Evolutionary conservation across 1,140 invertebrate species (phyloP), one percentile per base, ranked within the genome.

Genomic region (Drosophila rhopaloa): DNA sequence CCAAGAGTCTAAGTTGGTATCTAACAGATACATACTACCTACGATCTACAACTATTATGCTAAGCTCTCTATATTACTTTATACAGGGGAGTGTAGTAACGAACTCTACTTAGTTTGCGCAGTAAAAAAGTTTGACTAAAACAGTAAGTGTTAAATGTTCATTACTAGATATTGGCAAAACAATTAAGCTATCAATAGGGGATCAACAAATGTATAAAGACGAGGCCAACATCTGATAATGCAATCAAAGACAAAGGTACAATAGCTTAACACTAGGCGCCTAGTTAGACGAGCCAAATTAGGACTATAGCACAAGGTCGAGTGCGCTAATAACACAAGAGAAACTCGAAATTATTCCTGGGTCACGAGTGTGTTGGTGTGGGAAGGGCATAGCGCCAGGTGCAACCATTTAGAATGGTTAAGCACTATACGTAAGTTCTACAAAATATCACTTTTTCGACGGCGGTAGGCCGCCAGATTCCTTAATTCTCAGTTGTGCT

Each of bases 401-500:
- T 62, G 60, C 38, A 81, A 86, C 83, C 83, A 86, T 86, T 85
- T 85, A 56, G 37, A 85, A 88, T 88, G 75, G 70, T 76, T 37
- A 47, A 58, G 58, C 58, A 41, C 51, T 48, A 48, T 63, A 51
- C 37, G 40, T 58, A 65, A 57, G 70, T 53, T 60, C 74, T 74
- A 75, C 50, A 65, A 76, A 76, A 76, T 76, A 76, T 76, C 73
- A 76, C 73, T 76, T 76, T 66, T 76, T 66, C 37, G 62, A 68
- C 50, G 61, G 50, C 57, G 67, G 57, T 62, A 68, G 11, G 68
- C 74, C 73, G 83, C 79, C 83, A 88, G 67, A 71, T 67, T 85
- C 44, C 68, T 67, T 68, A 71, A 83, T 48, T 89, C 67, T 91
- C 83, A 92, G 78, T 99, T 99, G 91, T 99, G 98, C 40, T 97